Evolutionary conservation across 2,113 vertebrate species (phyloP), one percentile per base, ranked within the genome.

Genomic region (Rattus rattus): DNA sequence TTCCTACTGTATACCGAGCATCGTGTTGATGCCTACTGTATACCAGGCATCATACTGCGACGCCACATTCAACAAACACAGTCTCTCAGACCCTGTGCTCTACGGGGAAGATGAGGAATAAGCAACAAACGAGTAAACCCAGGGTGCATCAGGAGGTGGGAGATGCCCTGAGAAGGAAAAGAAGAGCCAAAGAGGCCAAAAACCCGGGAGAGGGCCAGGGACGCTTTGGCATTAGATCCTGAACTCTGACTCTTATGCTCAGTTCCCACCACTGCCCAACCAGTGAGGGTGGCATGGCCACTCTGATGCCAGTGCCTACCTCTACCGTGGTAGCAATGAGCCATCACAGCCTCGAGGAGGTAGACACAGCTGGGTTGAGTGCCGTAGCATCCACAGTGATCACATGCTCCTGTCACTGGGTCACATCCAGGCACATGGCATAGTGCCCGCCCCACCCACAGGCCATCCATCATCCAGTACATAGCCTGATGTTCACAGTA

Each of bases 381-480:
- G 0, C 76, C 56, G 24, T 36, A 26, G 5, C 2, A 1, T 9
- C 65, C 17, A 1, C 2, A 19, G 86, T 0, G 28, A 54, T 6
- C 30, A 24, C 0, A 1, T 2, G 59, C 67, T 22, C 22, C 81
- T 22, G 0, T 19, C 43, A 36, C 11, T 4, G 52, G 75, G 6
- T 11, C 1, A 36, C 0, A 17, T 61, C 56, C 22, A 59, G 22
- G 1, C 1, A 5, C 83, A 5, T 2, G 67, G 69, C 16, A 2
- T 20, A 47, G 43, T 2, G 1, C 79, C 59, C 14, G 24, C 1
- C 19, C 12, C 0, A 6, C 11, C 24, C 5, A 1, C 0, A 1
- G 56, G 19, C 33, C 61, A 73, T 1, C 12, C 63, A 20, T 36
- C 67, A 36, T 69, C 30, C 67, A 33, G 67, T 36, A 69, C 30